phyloP scores from a whole-genome alignment of 2,113 vertebrate genomes.

The Opisthocomus hoazin region DNA sequence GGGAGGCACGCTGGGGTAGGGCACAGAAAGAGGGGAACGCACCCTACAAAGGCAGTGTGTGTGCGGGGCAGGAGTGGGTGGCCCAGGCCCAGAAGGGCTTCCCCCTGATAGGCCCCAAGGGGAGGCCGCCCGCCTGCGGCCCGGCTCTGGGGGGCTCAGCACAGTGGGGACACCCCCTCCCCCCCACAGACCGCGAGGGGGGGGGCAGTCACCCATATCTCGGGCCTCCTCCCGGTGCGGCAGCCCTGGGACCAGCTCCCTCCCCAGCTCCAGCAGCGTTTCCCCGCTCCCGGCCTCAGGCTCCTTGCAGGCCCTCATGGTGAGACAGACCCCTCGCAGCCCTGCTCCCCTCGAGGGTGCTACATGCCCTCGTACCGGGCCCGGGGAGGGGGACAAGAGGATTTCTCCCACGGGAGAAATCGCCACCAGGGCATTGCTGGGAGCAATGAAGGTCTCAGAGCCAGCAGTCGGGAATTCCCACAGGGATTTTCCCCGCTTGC shows the following conservation, averaged over 20 bases:
- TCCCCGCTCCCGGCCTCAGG: background rate
- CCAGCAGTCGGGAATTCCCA: background rate
- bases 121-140: too few species aligned
- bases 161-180: background rate
- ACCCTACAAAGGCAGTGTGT: accelerated
- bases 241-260: background rate
- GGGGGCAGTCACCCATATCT: too few species aligned
- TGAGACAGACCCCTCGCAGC: background rate
- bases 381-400: background rate
- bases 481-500: background rate
- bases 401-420: background rate
- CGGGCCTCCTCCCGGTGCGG: background rate
- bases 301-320: accelerated
- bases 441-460: too few species aligned
- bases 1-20: accelerated
- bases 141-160: background rate
- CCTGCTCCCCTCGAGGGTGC: background rate
- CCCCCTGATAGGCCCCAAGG: background rate
- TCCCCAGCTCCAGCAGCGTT: background rate
- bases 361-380: background rate
- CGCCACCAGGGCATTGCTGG: accelerated
- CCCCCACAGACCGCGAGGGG: too few species aligned
- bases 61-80: background rate
- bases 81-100: background rate
- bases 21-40: background rate